phyloP scores from a whole-genome alignment of 1,140 invertebrate genomes.

The Drosophila arawakana region DNA sequence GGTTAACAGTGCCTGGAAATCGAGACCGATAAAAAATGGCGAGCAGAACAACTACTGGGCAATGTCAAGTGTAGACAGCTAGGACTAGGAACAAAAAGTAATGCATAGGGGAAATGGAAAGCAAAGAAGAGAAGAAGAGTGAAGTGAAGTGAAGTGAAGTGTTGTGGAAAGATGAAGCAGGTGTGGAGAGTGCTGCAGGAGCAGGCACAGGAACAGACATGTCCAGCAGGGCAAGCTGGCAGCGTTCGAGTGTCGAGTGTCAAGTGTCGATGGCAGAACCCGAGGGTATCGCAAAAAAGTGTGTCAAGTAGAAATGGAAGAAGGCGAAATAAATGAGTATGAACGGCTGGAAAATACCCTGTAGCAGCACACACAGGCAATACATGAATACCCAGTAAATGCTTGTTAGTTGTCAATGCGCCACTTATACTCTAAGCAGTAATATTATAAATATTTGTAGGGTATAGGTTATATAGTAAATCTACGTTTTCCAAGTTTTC shows the following conservation, averaged over 20 bases:
- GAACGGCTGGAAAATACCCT: not conserved
- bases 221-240: not conserved
- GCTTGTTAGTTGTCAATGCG: too few relatives aligned
- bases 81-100: not conserved
- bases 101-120: not conserved
- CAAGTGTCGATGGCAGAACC: slow-evolving; percentile 12
- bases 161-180: slow-evolving; percentile 15
- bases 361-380: not conserved
- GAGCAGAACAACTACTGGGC: slow-evolving; percentile 15
- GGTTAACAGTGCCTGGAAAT: not conserved
- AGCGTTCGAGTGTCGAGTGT: slow-evolving; percentile 9
- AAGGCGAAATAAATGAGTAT: not conserved
- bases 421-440: too few relatives aligned
- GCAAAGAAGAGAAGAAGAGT: slow-evolving; percentile 2
- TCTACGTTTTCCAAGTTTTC: too few relatives aligned
- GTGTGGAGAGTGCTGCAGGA: not conserved
- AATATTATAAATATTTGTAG: too few relatives aligned
- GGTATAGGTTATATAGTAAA: too few relatives aligned
- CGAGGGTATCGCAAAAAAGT: slow-evolving; percentile 29
- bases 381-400: too few relatives aligned
- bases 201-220: not conserved
- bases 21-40: slow-evolving; percentile 18
- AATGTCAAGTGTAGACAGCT: slow-evolving; percentile 57
- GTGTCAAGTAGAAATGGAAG: slow-evolving; percentile 62
- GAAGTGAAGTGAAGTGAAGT: not conserved